A percentile compares a stretch with the other conserved stretches of the same genome.
Conservation (phyloP, 2,888 invertebrate species). For the Morpho achilles region DNA sequence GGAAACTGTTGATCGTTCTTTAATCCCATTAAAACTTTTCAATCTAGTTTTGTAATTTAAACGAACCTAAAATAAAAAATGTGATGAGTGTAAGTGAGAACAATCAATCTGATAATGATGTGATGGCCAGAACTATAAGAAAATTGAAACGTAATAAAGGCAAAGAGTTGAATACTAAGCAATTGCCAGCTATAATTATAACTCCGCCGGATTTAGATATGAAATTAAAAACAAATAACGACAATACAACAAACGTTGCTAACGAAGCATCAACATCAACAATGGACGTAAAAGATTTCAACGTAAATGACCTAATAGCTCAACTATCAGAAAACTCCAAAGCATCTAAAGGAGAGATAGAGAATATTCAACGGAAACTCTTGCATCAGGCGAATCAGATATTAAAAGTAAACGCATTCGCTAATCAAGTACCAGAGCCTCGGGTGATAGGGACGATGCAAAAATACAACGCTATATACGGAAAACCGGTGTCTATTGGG, state of each 20-base stretch:
- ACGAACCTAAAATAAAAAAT: slow-evolving; percentile 33
- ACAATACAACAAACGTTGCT: slow-evolving; percentile 34
- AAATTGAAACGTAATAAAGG: slow-evolving; percentile 84
- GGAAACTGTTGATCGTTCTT: slow-evolving; percentile 15
- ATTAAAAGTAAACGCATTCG: slow-evolving; percentile 70
- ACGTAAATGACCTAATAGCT: slow-evolving; percentile 66
- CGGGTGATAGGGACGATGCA: slow-evolving; percentile 55
- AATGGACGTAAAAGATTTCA: slow-evolving; percentile 51
- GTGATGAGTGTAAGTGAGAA: neutral
- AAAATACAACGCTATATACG: slow-evolving; percentile 60
- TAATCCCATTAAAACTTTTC: slow-evolving; percentile 16
- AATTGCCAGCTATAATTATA: slow-evolving; percentile 55
- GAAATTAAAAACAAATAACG: slow-evolving; percentile 54
- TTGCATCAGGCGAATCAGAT: slow-evolving; percentile 71
- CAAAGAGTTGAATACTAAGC: slow-evolving; percentile 46
- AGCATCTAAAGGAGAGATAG: slow-evolving; percentile 67
- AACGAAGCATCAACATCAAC: slow-evolving; percentile 32
- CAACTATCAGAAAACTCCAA: slow-evolving; percentile 67
- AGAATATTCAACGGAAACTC: slow-evolving; percentile 63
- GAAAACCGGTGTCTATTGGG: slow-evolving; percentile 36
- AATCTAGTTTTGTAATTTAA: slow-evolving; percentile 31
- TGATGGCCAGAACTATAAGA: slow-evolving; percentile 85
- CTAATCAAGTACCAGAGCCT: slow-evolving; percentile 48
- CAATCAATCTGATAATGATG: slow-evolving; percentile 63
- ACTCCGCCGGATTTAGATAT: slow-evolving; percentile 58